Evolutionary conservation across 2,888 invertebrate species (phyloP).

Genomic region (Tetranychus piercei): DNA sequence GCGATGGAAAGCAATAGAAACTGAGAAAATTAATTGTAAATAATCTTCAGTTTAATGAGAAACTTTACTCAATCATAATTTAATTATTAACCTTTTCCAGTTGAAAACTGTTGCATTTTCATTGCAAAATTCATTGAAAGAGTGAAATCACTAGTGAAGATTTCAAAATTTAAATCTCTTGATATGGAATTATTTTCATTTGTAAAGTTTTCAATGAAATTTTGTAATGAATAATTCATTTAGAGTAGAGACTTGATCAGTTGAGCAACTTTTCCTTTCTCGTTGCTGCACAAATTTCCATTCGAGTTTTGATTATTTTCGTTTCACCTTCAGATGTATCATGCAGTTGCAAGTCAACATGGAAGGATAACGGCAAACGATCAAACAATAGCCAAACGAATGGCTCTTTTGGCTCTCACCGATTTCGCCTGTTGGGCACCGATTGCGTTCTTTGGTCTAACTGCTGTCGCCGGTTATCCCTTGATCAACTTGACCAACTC

Average conservation of each 20-base stretch:
- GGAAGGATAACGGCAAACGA: constrained; percentile 39
- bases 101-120: no score
- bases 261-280: background rate
- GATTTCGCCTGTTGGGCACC: constrained; percentile 50
- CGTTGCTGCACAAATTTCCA: background rate
- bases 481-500: constrained; percentile 52
- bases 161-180: no score
- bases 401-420: constrained; percentile 70
- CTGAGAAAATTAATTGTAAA: no score
- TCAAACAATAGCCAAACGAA: constrained; percentile 63
- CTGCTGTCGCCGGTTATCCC: constrained; percentile 63
- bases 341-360: constrained; percentile 40
- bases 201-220: background rate
- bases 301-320: background rate
- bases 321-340: constrained; percentile 46
- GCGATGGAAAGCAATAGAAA: no score
- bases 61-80: no score
- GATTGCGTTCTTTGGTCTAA: constrained; percentile 64
- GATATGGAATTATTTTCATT: no score
- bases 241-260: no score
- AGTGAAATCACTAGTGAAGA: no score
- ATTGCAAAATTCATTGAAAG: no score
- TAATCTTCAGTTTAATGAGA: no score
- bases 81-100: no score
- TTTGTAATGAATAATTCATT: background rate